A percentile compares a stretch with the other conserved stretches of the same genome.
Evolutionary conservation across 2,888 invertebrate genomes (phyloP).

Genomic region (Ennomos quercinarius): DNA sequence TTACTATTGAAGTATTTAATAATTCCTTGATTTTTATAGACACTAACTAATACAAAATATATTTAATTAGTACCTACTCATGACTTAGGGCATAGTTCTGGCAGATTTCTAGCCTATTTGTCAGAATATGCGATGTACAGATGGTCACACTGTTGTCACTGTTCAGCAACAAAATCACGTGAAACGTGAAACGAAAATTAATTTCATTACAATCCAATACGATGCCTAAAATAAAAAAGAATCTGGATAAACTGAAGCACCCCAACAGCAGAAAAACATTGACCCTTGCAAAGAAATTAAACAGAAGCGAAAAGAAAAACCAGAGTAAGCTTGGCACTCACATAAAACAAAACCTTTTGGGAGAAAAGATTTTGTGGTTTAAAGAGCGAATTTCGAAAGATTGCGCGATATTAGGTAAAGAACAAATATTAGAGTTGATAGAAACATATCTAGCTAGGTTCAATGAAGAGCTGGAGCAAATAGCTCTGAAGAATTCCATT

Average conservation of each 20-base stretch:
- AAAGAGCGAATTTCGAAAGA: constrained; percentile 87
- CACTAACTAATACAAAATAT: too few relatives aligned
- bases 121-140: too few relatives aligned
- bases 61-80: too few relatives aligned
- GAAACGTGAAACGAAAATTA: too few relatives aligned
- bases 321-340: constrained; percentile 87
- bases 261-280: constrained; percentile 94
- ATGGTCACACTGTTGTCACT: too few relatives aligned
- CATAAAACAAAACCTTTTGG: constrained; percentile 89
- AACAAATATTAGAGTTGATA: constrained; percentile 86
- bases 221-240: constrained; percentile 75
- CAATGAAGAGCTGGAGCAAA: constrained; percentile 92
- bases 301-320: constrained; percentile 86
- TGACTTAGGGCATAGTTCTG: too few relatives aligned
- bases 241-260: constrained; percentile 87
- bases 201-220: constrained; percentile 18
- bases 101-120: too few relatives aligned
- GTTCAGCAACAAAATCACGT: too few relatives aligned
- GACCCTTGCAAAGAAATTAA: constrained; percentile 89
- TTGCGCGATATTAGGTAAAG: constrained; percentile 82
- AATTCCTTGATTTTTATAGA: too few relatives aligned
- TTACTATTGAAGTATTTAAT: too few relatives aligned
- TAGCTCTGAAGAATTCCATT: constrained; percentile 91
- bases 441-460: constrained; percentile 85
- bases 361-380: constrained; percentile 93